Evolutionary conservation across 2,888 invertebrate genomes (phyloP).

Genomic region (Tetranychus truncatus): DNA sequence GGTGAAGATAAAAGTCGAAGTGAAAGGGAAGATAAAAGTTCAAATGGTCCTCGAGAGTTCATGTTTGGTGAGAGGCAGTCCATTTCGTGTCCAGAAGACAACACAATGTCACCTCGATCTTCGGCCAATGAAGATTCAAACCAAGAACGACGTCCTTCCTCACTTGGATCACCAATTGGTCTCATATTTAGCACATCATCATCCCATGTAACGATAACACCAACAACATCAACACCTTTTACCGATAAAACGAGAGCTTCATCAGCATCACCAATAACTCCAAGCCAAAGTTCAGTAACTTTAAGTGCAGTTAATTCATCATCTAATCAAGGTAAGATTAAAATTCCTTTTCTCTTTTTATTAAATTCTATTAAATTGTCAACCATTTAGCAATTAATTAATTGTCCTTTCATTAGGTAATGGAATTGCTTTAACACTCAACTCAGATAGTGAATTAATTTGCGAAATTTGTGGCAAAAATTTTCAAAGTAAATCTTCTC

Average conservation of each 20-base stretch:
- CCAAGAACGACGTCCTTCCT: background rate
- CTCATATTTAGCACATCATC: background rate
- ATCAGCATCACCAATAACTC: background rate
- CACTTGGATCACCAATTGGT: background rate
- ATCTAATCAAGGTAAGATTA: background rate
- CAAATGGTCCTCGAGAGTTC: background rate
- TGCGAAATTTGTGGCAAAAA: conserved; percentile 38
- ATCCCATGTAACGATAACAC: background rate
- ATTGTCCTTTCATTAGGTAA: background rate
- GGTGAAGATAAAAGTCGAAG: background rate
- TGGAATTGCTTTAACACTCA: background rate
- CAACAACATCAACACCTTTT: background rate
- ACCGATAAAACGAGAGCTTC: background rate
- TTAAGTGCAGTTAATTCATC: background rate
- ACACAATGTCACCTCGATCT: background rate
- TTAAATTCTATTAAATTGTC: background rate
- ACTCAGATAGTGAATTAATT: conserved; percentile 33
- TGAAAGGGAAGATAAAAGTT: conserved; percentile 13
- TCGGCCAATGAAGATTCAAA: background rate
- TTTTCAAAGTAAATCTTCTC: conserved; percentile 31
- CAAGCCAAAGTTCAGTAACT: background rate
- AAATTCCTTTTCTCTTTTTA: background rate
- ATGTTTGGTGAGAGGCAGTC: background rate
- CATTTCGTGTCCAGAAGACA: background rate
- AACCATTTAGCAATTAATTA: background rate